These are phyloP conservation scores for Agonum fuliginosum DNA, from an alignment of 2,888 invertebrate genomes.

Conservation along the genomic window DNA sequence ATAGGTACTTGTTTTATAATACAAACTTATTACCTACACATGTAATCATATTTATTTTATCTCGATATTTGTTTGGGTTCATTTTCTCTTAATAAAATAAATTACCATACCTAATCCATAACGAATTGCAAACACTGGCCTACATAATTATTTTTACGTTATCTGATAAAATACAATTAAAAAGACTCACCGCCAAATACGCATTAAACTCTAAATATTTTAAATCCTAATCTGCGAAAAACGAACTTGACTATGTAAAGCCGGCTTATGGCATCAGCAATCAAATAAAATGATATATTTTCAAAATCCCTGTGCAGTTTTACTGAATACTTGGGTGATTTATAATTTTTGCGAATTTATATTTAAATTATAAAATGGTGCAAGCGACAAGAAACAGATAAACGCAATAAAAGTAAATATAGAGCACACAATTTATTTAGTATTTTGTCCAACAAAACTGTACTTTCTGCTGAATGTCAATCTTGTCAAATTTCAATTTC, in stretches of 20 bases:
- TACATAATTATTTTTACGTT: conserved; percentile 10
- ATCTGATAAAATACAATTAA: conserved; percentile 17
- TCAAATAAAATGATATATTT: conserved; percentile 22
- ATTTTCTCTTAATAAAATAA: no score
- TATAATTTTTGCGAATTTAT: background rate
- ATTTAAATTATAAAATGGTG: background rate
- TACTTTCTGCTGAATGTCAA: no score
- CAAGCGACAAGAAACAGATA: background rate
- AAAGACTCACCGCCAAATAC: background rate
- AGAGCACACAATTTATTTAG: no score
- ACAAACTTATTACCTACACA: no score
- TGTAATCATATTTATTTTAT: no score
- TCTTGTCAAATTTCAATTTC: no score
- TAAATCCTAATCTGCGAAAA: conserved; percentile 2
- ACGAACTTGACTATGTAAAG: conserved; percentile 26
- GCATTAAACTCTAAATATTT: conserved; percentile 24
- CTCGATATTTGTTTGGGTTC: no score
- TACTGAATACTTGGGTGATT: no score
- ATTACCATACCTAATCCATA: no score
- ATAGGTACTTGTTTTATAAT: no score
- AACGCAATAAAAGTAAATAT: background rate
- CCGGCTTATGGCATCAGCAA: conserved; percentile 18
- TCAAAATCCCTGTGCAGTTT: background rate
- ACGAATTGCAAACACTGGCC: background rate
- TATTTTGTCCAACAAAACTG: no score